Base-by-base conservation (phyloP, 2,113 vertebrate species). In the Colaptes auratus region DNA sequence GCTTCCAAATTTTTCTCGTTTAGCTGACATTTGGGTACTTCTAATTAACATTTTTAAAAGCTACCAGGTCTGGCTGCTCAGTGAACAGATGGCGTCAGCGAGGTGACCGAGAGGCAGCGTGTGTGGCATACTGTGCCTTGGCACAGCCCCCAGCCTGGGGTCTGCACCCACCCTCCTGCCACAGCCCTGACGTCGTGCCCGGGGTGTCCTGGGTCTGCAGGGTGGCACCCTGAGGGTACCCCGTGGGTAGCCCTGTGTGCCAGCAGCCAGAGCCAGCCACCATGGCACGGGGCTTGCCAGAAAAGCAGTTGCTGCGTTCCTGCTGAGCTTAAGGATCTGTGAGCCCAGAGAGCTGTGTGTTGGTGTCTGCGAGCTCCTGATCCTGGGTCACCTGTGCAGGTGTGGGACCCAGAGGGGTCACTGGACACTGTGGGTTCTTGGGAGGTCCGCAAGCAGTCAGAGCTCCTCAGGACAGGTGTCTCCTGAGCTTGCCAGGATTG, bases 21-120 rank as follows among this genome's bases (percentile, higher is more conserved):
- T 88, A 74, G 78, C 89, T 93, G 83, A 90, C 97, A 94, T 96
- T 97, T 95, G 93, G 86, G 92, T 95, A 82, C 82, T 89, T 95
- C 95, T 97, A 96, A 97, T 97, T 98, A 96, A 95, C 94, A 90
- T 85, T 97, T 96, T 89, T 66, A 27, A 95, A 95, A 97, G 95
- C 93, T 94, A 89, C 46, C 97, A 87, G 67, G 44, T 93, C 96
- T 95, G 84, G 90, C 79, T 95, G 96, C 85, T 97, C 95, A 95
- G 93, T 60, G 87, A 96, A 89, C 97, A 98, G 97, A 97, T 97
- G 98, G 96, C 88, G 92, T 88, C 91, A 88, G 84, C 92, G 79
- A 77, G 94, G 82, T 93, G 95, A 92, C 96, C 78, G 89, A 94
- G 90, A 90, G 87, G 56, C 82, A 89, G 81, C 64, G 63, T 36